Conservation (phyloP, 2,113 vertebrate genomes). For the Albula glossodonta region DNA sequence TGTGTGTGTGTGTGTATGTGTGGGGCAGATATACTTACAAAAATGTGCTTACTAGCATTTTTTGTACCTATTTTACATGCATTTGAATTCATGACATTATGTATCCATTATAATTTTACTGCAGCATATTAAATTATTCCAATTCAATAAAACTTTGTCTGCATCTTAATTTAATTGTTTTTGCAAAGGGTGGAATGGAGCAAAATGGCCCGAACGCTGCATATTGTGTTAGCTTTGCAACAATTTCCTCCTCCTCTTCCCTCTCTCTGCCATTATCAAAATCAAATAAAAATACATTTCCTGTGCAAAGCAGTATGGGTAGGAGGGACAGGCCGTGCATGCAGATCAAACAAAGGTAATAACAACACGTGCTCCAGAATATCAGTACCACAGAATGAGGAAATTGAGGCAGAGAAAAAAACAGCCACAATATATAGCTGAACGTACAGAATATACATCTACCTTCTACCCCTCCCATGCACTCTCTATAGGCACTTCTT, state of each 20-base stretch:
- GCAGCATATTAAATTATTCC: neutral
- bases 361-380: conserved; percentile 25
- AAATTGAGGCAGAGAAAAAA: neutral
- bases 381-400: neutral
- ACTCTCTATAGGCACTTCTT: neutral
- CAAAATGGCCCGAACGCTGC: neutral
- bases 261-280: neutral
- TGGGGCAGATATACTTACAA: too few species aligned
- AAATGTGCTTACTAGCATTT: too few species aligned
- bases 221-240: too few species aligned
- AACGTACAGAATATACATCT: neutral
- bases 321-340: neutral
- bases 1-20: too few species aligned
- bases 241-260: neutral
- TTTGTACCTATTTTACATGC: neutral
- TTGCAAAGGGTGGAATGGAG: neutral
- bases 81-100: too few species aligned
- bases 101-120: neutral
- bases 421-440: neutral
- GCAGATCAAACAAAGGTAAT: conserved; percentile 14
- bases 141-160: neutral
- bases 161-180: neutral
- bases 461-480: neutral
- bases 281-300: neutral
- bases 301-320: conserved; percentile 14